phyloP scores from a whole-genome alignment of 2,113 vertebrate genomes.

The Pterocles gutturalis region DNA sequence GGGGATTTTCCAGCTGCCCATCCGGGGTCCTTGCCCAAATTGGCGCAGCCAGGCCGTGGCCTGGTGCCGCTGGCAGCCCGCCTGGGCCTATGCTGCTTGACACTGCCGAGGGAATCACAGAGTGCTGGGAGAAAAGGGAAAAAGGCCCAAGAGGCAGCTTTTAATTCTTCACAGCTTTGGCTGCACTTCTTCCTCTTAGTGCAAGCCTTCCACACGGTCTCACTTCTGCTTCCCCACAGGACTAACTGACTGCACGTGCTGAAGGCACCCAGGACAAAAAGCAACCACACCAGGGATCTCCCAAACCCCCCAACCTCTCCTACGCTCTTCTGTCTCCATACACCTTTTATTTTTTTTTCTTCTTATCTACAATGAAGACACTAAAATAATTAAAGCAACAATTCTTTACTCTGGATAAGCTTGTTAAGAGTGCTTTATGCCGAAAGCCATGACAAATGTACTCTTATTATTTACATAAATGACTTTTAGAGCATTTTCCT shows the following conservation, averaged over 20 bases:
- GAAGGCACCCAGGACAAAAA: background rate
- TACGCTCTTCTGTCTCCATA: background rate
- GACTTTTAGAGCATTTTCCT: background rate
- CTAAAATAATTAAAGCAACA: background rate
- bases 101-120: background rate
- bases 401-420: constrained; percentile 12
- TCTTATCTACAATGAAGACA: background rate
- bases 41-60: accelerated
- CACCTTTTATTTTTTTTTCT: background rate
- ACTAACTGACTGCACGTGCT: background rate
- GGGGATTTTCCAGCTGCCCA: background rate
- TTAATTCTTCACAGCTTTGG: background rate
- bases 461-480: background rate
- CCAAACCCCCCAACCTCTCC: background rate
- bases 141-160: background rate
- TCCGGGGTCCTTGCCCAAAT: accelerated
- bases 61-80: background rate
- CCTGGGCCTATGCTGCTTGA: background rate
- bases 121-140: background rate
- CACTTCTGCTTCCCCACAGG: background rate
- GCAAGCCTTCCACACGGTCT: background rate
- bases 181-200: background rate
- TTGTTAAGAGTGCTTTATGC: background rate
- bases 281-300: background rate
- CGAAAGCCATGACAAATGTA: background rate